phyloP scores from a whole-genome alignment of 2,113 vertebrate genomes.

The Rhegmatorhina hoffmannsi region DNA sequence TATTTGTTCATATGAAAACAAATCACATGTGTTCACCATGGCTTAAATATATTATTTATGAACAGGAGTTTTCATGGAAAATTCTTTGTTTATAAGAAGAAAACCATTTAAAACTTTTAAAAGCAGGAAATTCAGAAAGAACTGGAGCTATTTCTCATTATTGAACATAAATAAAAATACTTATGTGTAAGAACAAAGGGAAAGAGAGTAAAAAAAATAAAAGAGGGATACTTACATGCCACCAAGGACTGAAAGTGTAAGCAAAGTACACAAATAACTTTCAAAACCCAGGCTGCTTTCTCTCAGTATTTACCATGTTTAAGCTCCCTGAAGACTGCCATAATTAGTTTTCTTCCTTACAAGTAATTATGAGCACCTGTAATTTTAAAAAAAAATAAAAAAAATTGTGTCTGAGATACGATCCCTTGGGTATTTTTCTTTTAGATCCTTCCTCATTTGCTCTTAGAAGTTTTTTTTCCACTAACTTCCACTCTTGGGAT shows the following conservation, averaged over 20 bases:
- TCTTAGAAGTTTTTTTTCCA: conserved; percentile 32
- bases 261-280: not conserved
- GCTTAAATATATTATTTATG: not conserved
- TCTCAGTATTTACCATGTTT: conserved; percentile 41
- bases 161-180: not conserved
- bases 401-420: not conserved
- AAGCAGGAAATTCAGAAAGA: not conserved
- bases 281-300: not conserved
- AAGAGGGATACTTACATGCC: not conserved
- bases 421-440: conserved; percentile 29
- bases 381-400: conserved; percentile 49
- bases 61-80: not conserved
- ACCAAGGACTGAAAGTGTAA: not conserved
- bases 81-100: not conserved
- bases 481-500: conserved; percentile 48
- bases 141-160: not conserved
- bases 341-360: conserved; percentile 59
- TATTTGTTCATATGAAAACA: not conserved
- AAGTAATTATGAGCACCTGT: conserved; percentile 64
- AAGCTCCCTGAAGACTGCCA: conserved; percentile 33
- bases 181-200: not conserved
- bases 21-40: not conserved
- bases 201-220: not conserved
- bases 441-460: conserved; percentile 51
- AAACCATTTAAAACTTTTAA: not conserved